These are phyloP conservation scores for Cottoperca gobio DNA, from an alignment of 2,797 vertebrate genomes.

Conservation along the genomic window DNA sequence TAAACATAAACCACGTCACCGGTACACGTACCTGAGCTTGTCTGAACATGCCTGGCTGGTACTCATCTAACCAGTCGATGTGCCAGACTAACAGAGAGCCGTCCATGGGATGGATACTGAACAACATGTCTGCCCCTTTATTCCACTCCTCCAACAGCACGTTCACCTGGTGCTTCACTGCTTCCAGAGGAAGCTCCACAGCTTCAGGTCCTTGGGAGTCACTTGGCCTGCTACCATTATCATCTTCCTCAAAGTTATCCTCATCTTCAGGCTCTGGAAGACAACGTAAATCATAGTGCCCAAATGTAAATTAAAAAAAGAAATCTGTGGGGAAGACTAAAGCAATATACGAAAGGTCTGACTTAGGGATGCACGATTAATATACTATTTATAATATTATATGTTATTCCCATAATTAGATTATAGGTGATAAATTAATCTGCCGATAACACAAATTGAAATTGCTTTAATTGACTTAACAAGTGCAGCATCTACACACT, in stretches of 20 bases:
- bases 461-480: too few species aligned
- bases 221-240: constrained; percentile 76
- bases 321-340: neutral
- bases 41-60: constrained; percentile 98
- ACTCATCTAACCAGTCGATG: constrained; percentile 98
- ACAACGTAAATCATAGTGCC: constrained; percentile 27
- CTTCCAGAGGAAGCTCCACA: constrained; percentile 83
- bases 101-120: constrained; percentile 98
- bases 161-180: constrained; percentile 94
- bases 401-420: too few species aligned
- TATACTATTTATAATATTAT: too few species aligned
- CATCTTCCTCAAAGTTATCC: constrained; percentile 80
- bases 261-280: constrained; percentile 79
- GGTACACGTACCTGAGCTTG: constrained; percentile 93
- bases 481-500: too few species aligned
- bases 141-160: constrained; percentile 94
- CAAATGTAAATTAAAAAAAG: neutral
- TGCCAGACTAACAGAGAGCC: constrained; percentile 98
- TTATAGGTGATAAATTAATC: too few species aligned
- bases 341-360: neutral
- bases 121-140: constrained; percentile 97
- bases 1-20: constrained; percentile 15
- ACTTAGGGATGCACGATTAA: too few species aligned
- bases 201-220: constrained; percentile 81
- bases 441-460: too few species aligned